Conservation (phyloP, 1,140 invertebrate species). For the Metaphire vulgaris region DNA sequence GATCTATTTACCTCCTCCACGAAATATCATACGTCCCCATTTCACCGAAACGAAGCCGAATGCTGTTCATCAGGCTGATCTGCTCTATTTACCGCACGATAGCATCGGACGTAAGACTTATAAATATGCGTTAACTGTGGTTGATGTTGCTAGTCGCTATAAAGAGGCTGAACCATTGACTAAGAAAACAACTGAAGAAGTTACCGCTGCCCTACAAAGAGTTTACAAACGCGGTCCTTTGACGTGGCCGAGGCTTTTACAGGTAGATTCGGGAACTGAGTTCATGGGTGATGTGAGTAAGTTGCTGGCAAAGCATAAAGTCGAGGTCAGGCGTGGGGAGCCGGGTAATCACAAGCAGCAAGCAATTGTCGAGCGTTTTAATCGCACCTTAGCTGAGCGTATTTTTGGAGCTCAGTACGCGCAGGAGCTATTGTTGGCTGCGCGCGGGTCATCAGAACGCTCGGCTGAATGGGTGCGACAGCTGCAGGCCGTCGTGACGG, state of each 20-base stretch:
- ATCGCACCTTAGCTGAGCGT: slow-evolving; percentile 21
- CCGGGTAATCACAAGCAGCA: slow-evolving; percentile 25
- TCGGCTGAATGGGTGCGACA: slow-evolving; percentile 27
- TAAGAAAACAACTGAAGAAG: slow-evolving; percentile 25
- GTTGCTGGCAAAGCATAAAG: slow-evolving; percentile 28
- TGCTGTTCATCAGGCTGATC: slow-evolving; percentile 31
- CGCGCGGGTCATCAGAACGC: not conserved
- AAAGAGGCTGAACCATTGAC: slow-evolving; percentile 33
- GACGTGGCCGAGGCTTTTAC: slow-evolving; percentile 29
- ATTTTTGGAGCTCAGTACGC: slow-evolving; percentile 33
- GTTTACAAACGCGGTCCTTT: slow-evolving; percentile 30
- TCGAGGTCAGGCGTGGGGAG: slow-evolving; percentile 21
- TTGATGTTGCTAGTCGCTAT: slow-evolving; percentile 29
- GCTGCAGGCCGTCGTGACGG: slow-evolving; percentile 26
- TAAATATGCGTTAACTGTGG: slow-evolving; percentile 30
- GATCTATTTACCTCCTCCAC: slow-evolving; percentile 29
- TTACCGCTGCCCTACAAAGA: slow-evolving; percentile 22
- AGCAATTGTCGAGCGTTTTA: slow-evolving; percentile 24
- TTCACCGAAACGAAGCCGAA: slow-evolving; percentile 25
- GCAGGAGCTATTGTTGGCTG: slow-evolving; percentile 26
- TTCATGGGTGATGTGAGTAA: slow-evolving; percentile 30
- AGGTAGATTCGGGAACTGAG: slow-evolving; percentile 28
- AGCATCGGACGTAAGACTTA: slow-evolving; percentile 21
- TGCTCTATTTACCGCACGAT: slow-evolving; percentile 33
- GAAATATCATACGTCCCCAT: slow-evolving; percentile 13